Base-by-base conservation (phyloP, 2,113 vertebrate species). In the Heterocephalus glaber region DNA sequence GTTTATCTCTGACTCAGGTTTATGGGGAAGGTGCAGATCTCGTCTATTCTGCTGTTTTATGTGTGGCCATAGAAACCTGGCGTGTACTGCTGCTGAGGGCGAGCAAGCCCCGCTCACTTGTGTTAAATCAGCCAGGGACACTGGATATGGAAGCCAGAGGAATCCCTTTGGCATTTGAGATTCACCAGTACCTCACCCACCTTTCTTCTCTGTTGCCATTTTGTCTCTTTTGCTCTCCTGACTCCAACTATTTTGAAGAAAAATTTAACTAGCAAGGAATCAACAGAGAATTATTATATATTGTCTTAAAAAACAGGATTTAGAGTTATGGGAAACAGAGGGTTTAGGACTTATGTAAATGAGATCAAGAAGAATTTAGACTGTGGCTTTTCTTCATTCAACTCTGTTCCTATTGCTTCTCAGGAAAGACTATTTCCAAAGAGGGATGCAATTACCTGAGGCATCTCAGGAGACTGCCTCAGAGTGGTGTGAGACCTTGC, bases 1-100 rank as follows among this genome's bases (percentile, higher is more conserved):
- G 96, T 98, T 98, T 98, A 98, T 98, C 98, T 98, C 98, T 95
- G 98, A 97, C 98, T 97, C 95, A n/a, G 86, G 97, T 96, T 98
- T 98, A 97, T 94, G 96, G 96, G 88, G 95, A 97, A 83, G 97
- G 94, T 94, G 95, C 92, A 83, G 80, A 95, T 96, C 91, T 91
- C 95, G 96, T 85, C 97, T 97, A 96, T 86, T 95, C 90, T 92
- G 92, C 93, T 41, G 79, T 97, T 98, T 98, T 97, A 96, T 52
- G 22, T 58, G 28, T 85, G 95, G 94, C 92, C 88, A 12, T 96
- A 95, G 97, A 98, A 98, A 96, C 86, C 89, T 84, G 97, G 97
- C 97, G 66, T 93, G 89, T 74, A 90, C 95, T 82, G 97, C 97
- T 96, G 81, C 47, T 95, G 90, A 96, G 83, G 92, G 93, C 83